Conservation (phyloP, 2,888 invertebrate genomes). For the Caenorhabditis drosophilae region DNA sequence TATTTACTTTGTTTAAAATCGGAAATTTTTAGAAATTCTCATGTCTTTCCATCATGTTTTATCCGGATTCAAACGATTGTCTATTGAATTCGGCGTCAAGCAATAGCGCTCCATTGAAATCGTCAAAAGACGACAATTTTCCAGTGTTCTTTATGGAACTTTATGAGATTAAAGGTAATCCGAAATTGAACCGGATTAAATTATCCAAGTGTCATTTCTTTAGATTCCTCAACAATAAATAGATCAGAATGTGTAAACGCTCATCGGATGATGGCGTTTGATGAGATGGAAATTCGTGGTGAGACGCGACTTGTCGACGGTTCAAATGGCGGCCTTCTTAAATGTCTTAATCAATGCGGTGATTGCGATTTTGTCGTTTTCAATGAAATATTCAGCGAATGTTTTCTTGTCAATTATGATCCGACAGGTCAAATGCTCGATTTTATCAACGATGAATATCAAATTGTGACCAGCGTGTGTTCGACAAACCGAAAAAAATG, state of each 20-base stretch:
- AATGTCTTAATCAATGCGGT: conserved; percentile 20
- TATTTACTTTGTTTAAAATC: too few relatives aligned
- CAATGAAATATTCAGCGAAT: conserved; percentile 36
- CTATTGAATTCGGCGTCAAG: conserved; percentile 45
- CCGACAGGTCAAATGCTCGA: conserved; percentile 26
- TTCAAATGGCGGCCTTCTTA: conserved; percentile 10
- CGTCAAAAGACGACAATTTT: conserved; percentile 34
- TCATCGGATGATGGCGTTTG: conserved; percentile 16
- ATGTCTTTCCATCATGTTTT: conserved; percentile 44
- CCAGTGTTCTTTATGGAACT: conserved; percentile 40
- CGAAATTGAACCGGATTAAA: too few relatives aligned
- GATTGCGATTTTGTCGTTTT: conserved; percentile 33
- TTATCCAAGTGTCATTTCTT: too few relatives aligned
- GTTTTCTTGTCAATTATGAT: conserved; percentile 26
- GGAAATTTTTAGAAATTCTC: conserved; percentile 36
- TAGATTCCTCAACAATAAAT: too few relatives aligned
- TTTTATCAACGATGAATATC: conserved; percentile 40
- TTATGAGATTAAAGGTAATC: conserved; percentile 23
- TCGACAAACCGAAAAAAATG: conserved; percentile 14
- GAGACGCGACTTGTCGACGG: conserved; percentile 24
- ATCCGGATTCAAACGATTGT: conserved; percentile 38
- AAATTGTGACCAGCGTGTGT: conserved; percentile 24
- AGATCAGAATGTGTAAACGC: conserved; percentile 26
- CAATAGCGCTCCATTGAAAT: conserved; percentile 14
- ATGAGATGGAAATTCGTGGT: conserved; percentile 31